These are phyloP conservation scores for Vulpes lagopus DNA, from an alignment of 2,113 vertebrate species.

Conservation along the genomic window DNA sequence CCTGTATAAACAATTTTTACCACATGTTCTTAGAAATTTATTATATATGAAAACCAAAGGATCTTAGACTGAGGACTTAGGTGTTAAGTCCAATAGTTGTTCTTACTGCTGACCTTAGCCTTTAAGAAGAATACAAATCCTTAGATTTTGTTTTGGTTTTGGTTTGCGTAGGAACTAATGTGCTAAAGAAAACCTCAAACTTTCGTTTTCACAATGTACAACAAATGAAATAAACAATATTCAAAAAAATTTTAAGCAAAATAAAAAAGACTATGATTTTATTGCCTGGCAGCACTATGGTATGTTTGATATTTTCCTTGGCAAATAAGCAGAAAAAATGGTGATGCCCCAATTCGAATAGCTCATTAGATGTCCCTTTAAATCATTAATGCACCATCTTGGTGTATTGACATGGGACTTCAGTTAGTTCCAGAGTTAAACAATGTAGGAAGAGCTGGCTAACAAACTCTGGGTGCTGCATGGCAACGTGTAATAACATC, in stretches of 20 bases:
- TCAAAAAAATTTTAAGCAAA: background rate
- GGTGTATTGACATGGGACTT: slow-evolving; percentile 2
- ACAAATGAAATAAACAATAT: background rate
- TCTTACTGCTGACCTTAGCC: background rate
- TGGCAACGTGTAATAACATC: background rate
- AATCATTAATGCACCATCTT: background rate
- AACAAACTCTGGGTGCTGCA: background rate
- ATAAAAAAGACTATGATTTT: background rate
- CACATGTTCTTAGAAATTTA: background rate
- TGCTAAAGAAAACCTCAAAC: background rate
- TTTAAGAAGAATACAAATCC: background rate
- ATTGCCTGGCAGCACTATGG: background rate
- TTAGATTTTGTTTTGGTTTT: background rate
- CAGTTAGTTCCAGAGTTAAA: background rate
- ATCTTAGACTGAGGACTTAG: background rate
- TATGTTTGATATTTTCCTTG: background rate
- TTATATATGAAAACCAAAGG: background rate
- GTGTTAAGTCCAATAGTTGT: background rate
- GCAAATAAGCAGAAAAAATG: slow-evolving; percentile 24
- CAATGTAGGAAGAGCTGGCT: background rate
- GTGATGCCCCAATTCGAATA: background rate
- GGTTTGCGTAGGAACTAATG: background rate
- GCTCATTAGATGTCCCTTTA: background rate
- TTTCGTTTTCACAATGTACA: slow-evolving; percentile 13
- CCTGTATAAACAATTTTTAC: background rate